A percentile compares a stretch with the other conserved stretches of the same genome.
Conservation (phyloP, 2,888 invertebrate genomes). For the Drosophila incognita region DNA sequence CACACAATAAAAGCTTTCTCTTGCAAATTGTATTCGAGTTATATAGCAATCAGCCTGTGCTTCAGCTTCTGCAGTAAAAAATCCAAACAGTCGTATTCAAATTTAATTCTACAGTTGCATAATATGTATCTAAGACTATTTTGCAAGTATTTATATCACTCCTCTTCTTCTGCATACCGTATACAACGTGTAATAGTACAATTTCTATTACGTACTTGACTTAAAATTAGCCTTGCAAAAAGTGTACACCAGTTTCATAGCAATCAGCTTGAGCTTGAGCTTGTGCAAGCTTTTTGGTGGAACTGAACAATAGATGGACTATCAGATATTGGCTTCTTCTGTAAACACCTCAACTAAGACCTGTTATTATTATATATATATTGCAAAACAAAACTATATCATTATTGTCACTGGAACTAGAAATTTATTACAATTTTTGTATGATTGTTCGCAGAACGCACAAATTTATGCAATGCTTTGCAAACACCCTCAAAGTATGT, state of each 20-base stretch:
- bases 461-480: not conserved
- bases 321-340: not conserved
- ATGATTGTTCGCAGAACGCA: not conserved
- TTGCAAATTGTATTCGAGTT: not conserved
- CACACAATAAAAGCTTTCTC: not conserved
- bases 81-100: accelerated
- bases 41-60: conserved; percentile 14
- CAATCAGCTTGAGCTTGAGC: conserved; percentile 7
- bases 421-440: too few species aligned
- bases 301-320: conserved; percentile 32
- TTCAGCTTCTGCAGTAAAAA: not conserved
- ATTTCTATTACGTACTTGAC: not conserved
- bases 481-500: conserved; percentile 8
- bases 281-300: not conserved
- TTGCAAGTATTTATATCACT: too few species aligned
- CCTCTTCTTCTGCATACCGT: not conserved
- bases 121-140: not conserved
- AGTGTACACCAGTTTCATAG: not conserved
- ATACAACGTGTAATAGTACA: not conserved
- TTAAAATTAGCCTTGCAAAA: not conserved
- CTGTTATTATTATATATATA: not conserved
- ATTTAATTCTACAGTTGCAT: accelerated
- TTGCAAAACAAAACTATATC: not conserved
- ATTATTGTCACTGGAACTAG: accelerated
- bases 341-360: accelerated